These are phyloP conservation scores for Zygaena filipendulae DNA, from an alignment of 2,888 invertebrate species.

Conservation along the genomic window DNA sequence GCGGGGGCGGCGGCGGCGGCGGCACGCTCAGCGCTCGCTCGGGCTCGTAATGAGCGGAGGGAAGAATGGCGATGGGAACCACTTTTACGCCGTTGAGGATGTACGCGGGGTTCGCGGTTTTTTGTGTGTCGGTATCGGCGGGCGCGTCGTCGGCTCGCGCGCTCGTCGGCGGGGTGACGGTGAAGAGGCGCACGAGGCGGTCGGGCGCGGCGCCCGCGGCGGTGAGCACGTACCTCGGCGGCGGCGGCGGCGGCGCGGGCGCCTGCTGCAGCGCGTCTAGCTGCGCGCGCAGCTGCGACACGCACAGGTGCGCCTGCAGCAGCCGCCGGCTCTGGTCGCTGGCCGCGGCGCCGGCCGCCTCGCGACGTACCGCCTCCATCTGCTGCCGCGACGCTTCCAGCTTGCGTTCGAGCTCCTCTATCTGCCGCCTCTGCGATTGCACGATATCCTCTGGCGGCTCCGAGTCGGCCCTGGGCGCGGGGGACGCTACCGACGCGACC, in stretches of 20 bases:
- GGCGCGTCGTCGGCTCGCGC: constrained; percentile 15
- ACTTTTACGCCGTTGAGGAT: constrained; percentile 73
- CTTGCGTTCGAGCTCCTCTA: constrained; percentile 87
- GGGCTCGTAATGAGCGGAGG: constrained; percentile 49
- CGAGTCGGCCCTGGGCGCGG: constrained; percentile 36
- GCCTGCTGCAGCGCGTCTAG: constrained; percentile 70
- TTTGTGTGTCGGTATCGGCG: constrained; percentile 25
- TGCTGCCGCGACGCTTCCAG: constrained; percentile 82
- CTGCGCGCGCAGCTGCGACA: constrained; percentile 68
- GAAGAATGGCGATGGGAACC: constrained; percentile 59
- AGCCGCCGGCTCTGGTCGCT: constrained; percentile 53
- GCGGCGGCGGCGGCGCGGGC: constrained; percentile 39
- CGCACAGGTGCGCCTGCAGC: constrained; percentile 73
- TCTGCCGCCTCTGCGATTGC: constrained; percentile 83
- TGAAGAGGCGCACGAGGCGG: constrained; percentile 40
- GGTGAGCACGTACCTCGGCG: constrained; percentile 43
- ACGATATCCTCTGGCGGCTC: constrained; percentile 77
- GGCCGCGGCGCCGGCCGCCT: constrained; percentile 61
- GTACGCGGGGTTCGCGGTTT: constrained; percentile 59
- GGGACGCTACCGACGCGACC: constrained; percentile 32
- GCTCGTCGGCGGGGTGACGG: constrained; percentile 33
- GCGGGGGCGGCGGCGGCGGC: constrained; percentile 40
- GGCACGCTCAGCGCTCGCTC: constrained; percentile 36
- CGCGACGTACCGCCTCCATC: constrained; percentile 74
- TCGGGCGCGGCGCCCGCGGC: constrained; percentile 33